Evolutionary conservation across 2,888 invertebrate species (phyloP).

Genomic region (Aspidiotus rigidus): DNA sequence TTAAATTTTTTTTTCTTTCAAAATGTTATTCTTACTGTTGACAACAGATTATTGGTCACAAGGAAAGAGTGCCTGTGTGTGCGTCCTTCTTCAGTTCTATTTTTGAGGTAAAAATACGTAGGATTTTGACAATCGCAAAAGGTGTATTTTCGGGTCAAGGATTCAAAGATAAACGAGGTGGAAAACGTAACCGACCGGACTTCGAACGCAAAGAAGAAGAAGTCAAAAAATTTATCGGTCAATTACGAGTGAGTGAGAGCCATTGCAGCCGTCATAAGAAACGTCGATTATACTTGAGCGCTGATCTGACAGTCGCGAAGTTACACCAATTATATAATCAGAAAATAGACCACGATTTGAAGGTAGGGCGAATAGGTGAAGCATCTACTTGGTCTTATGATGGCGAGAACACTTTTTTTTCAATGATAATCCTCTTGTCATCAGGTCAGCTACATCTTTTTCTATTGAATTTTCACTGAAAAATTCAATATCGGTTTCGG

Average conservation of each 20-base stretch:
- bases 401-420: too few relatives aligned
- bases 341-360: background rate
- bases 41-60: too few relatives aligned
- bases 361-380: too few relatives aligned
- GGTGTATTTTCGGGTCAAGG: background rate
- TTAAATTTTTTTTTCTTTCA: too few relatives aligned
- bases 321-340: background rate
- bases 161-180: background rate
- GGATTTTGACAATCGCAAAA: background rate
- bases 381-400: too few relatives aligned
- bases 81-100: background rate
- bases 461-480: background rate
- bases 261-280: background rate
- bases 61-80: too few relatives aligned
- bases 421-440: background rate
- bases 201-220: background rate
- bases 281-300: background rate
- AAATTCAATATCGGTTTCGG: background rate
- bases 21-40: too few relatives aligned
- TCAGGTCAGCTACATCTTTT: background rate
- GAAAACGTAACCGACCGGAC: background rate
- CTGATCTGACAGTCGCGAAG: background rate
- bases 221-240: background rate
- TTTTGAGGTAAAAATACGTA: background rate
- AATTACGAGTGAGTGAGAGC: background rate